Conservation (phyloP, 2,113 vertebrate genomes). For the Cervus canadensis region DNA sequence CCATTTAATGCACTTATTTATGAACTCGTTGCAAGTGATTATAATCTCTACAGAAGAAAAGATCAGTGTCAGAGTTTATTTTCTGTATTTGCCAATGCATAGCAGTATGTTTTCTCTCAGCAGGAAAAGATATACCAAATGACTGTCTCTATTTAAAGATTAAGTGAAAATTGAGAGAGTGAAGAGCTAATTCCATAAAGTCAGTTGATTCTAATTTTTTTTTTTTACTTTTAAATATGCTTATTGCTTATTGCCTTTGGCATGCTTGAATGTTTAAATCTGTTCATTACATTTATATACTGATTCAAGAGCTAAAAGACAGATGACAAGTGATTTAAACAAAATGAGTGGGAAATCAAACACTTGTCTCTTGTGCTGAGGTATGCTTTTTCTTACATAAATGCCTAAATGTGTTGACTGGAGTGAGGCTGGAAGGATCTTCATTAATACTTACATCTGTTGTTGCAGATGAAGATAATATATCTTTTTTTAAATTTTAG, state of each 20-base stretch:
- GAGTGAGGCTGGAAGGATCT: neutral
- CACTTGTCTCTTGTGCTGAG: neutral
- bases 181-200: conserved; percentile 2
- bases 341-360: neutral
- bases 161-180: neutral
- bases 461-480: neutral
- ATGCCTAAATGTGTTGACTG: neutral
- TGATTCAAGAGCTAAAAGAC: conserved; percentile 10
- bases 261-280: neutral
- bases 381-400: neutral
- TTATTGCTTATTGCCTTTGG: conserved; percentile 11
- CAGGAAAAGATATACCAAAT: neutral
- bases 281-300: conserved; percentile 38
- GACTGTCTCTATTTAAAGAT: neutral
- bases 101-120: neutral
- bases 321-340: conserved; percentile 24
- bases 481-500: neutral
- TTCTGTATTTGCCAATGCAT: neutral
- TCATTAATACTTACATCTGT: neutral
- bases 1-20: neutral
- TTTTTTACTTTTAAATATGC: conserved; percentile 7
- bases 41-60: neutral
- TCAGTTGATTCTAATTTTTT: neutral
- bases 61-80: neutral
- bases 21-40: neutral